Evolutionary conservation across 2,113 vertebrate species (phyloP), one percentile per base, ranked within the genome.

Genomic region (Sylvia atricapilla): DNA sequence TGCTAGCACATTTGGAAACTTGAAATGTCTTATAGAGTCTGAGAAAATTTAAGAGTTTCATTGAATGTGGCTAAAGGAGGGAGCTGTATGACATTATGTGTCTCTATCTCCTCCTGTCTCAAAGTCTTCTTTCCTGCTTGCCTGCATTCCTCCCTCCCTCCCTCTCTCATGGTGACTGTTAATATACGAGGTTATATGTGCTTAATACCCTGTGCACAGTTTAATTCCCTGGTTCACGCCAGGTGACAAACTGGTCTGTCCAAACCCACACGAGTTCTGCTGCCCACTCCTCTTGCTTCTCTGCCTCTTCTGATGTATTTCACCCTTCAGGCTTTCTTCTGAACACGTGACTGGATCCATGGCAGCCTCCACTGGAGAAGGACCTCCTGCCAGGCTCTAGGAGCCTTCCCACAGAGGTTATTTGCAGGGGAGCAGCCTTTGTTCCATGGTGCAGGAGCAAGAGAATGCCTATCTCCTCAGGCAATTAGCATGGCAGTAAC

Each of bases 271-370:
- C 0, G 1, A 37, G 25, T 67, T 68, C 20, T 70, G 14, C 22
- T 84, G 52, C 6, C 50, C 37, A 17, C 18, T 73, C 10, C 25
- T 25, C 5, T 62, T 58, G 4, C 15, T 41, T 23, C 60, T 62
- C 39, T 64, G 21, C 11, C 10, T 7, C 12, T 25, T 15, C 4
- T 37, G 7, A 24, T 20, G 8, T 16, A 8, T 63, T 87, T 60
- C 66, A 73, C 16, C 3, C 10, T 22, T 47, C 15, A 35, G 46
- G 5, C 37, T 53, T 78, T 73, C 10, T 46, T 6, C 39, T 41
- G 18, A 21, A n/a, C 4, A 7, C 0, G 0, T 17, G 9, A 30
- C 62, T 46, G 20, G 50, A 18, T 33, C 35, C 20, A 9, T 3
- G 22, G 41, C 30, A 64, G 30, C 17, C 17, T 75, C 17, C 10